Evolutionary conservation across 1,140 invertebrate genomes (phyloP), one percentile per base, ranked within the genome.

Genomic region (Drosophila sulfurigaster): DNA sequence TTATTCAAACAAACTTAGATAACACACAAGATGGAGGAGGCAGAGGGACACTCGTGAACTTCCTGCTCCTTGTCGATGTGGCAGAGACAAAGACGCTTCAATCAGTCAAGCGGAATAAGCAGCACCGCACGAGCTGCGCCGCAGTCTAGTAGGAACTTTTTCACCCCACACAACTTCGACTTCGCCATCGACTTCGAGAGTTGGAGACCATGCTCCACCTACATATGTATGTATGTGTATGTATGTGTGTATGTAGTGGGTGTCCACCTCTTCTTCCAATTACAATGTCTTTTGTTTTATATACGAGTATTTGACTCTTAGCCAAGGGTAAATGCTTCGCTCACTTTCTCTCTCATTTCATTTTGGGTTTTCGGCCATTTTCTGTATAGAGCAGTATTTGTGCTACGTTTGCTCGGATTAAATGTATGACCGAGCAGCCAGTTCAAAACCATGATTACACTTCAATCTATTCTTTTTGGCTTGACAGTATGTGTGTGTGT

Each of bases 1-100:
- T 89, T 89, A 89, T 89, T 89, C 85, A 89, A 89, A 89, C 85
- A 89, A 89, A 89, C 85, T 88, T 89, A 85, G 83, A 88, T 89
- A 88, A 83, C 81, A 77, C 72, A 87, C 2, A 20, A 13, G 25
- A 13, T 3, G 49, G 5, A 60, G 58, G 2, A 15, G 4, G 20
- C 3, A 16, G 15, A 16, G 15, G 32, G 45, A 51, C 11, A 43
- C 15, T 48, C 32, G 46, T 45, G 45, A 15, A 71, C 81, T 79
- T 81, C 75, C 75, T 67, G 56, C 60, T 73, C 20, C 49, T 46
- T 70, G 66, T 32, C 16, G 46, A 52, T 38, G 46, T 67, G 73
- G 73, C 83, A 73, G 75, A 89, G 85, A 89, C 85, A 85, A 89
- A 89, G 85, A 69, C 67, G 86, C 81, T 73, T 70, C 82, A 89